Conservation (phyloP, 2,888 invertebrate genomes). For the Amiota minor region DNA sequence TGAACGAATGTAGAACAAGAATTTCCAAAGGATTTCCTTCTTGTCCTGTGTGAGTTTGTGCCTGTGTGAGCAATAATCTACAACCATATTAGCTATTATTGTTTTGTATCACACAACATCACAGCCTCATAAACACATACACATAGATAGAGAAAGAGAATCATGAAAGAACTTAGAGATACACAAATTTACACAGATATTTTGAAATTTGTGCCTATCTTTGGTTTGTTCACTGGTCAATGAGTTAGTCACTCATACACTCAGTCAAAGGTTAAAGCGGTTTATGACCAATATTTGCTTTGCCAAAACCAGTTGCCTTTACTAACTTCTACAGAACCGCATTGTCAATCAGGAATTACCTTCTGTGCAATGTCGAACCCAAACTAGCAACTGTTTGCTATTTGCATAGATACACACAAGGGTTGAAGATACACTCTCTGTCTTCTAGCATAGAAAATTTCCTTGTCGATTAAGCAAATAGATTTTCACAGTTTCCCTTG, state of each 20-base stretch:
- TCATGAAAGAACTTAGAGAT: conserved; percentile 9
- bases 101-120: conserved; percentile 33
- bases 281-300: conserved; percentile 31
- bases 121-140: conserved; percentile 16
- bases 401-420: conserved; percentile 54
- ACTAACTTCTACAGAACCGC: conserved; percentile 45
- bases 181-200: no score
- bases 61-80: not conserved
- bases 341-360: conserved; percentile 65
- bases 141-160: not conserved
- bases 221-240: conserved; percentile 19
- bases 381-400: conserved; percentile 36
- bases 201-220: no score
- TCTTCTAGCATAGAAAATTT: not conserved
- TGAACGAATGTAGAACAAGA: not conserved
- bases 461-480: conserved; percentile 5
- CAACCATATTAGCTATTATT: conserved; percentile 14
- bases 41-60: not conserved
- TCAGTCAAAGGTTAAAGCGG: conserved; percentile 62
- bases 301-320: not conserved
- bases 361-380: not conserved
- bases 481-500: not conserved
- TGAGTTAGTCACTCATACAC: conserved; percentile 42
- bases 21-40: not conserved
- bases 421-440: conserved; percentile 51